These are phyloP conservation scores for Esox lucius DNA, from an alignment of 2,797 vertebrate genomes.

Conservation along the genomic window DNA sequence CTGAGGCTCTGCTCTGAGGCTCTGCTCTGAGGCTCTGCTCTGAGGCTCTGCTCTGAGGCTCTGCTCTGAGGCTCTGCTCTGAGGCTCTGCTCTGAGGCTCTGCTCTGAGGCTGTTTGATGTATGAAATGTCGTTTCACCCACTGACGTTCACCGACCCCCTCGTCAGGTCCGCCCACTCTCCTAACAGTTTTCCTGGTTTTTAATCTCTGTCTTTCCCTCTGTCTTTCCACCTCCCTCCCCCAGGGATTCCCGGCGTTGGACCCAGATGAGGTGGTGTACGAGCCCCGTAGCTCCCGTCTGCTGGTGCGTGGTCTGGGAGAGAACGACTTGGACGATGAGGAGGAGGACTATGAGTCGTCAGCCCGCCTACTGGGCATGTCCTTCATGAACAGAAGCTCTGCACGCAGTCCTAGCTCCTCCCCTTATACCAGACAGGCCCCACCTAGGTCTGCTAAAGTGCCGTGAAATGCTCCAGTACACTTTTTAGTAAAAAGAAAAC, in stretches of 20 bases:
- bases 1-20: too few relatives aligned
- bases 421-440: slow-evolving; percentile 77
- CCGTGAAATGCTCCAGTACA: background rate
- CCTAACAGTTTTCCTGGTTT: background rate
- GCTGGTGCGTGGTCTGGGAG: slow-evolving; percentile 90
- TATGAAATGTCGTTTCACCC: too few relatives aligned
- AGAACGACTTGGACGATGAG: slow-evolving; percentile 93
- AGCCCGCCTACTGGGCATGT: slow-evolving; percentile 93
- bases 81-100: too few relatives aligned
- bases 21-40: too few relatives aligned
- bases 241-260: slow-evolving; percentile 75
- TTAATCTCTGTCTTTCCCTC: background rate
- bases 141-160: background rate
- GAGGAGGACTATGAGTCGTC: slow-evolving; percentile 97
- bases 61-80: too few relatives aligned
- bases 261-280: slow-evolving; percentile 89
- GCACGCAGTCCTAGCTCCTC: slow-evolving; percentile 73
- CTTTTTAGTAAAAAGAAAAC: background rate
- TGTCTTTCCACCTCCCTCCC: slow-evolving; percentile 2
- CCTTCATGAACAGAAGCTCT: slow-evolving; percentile 96
- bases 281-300: slow-evolving; percentile 91
- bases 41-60: too few relatives aligned
- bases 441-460: slow-evolving; percentile 63
- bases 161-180: background rate
- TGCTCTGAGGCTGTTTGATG: too few relatives aligned